phyloP scores from a whole-genome alignment of 2,888 invertebrate species.

The Slavum lentiscoides region DNA sequence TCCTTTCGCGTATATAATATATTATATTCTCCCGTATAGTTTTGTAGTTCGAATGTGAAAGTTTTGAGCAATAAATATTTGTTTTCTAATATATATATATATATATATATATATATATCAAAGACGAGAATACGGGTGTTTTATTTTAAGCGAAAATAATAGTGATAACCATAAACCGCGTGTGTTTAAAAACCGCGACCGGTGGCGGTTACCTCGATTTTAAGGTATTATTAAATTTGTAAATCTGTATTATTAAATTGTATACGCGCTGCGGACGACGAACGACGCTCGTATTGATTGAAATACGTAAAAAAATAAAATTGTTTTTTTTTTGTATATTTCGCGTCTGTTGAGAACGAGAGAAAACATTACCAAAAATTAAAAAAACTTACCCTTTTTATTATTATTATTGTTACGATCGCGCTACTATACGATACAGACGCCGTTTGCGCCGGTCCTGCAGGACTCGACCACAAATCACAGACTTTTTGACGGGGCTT shows the following conservation, averaged over 20 bases:
- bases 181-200: too few species aligned
- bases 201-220: too few species aligned
- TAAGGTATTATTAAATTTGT: too few species aligned
- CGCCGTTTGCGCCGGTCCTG: constrained; percentile 6
- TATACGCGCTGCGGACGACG: too few species aligned
- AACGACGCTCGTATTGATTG: background rate
- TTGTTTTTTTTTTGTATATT: background rate
- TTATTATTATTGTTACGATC: constrained; percentile 3
- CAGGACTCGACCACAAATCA: constrained; percentile 44
- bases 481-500: constrained; percentile 30
- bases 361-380: background rate
- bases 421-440: background rate
- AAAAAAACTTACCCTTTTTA: constrained; percentile 45
- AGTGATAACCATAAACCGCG: background rate
- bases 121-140: background rate
- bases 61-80: constrained; percentile 35
- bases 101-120: background rate
- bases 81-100: background rate
- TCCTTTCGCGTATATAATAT: constrained; percentile 17
- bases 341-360: background rate
- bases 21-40: background rate
- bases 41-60: constrained; percentile 11
- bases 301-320: background rate
- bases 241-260: too few species aligned
- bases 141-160: background rate